phyloP scores from a whole-genome alignment of 1,140 invertebrate genomes.

The Helicorthomorpha holstii region DNA sequence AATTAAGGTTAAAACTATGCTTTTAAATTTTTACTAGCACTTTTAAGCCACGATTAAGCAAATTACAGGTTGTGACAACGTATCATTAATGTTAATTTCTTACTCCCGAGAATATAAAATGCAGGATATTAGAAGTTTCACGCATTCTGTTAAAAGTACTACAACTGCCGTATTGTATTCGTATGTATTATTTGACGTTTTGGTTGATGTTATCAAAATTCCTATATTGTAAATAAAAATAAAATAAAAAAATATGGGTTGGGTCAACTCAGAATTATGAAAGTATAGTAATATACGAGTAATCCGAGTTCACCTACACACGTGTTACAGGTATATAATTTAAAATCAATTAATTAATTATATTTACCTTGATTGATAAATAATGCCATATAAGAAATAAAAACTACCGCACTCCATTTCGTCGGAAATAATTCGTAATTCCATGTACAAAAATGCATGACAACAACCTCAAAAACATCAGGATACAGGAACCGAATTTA shows the following conservation, averaged over 20 bases:
- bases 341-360: not conserved
- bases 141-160: slow-evolving; percentile 68
- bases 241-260: too few relatives aligned
- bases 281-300: too few relatives aligned
- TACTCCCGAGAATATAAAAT: slow-evolving; percentile 40
- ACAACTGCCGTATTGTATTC: slow-evolving; percentile 74
- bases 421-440: slow-evolving; percentile 55
- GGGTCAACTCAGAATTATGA: too few relatives aligned
- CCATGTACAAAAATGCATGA: too few relatives aligned
- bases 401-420: slow-evolving; percentile 54
- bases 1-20: too few relatives aligned
- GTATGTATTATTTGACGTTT: slow-evolving; percentile 58
- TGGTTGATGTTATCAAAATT: slow-evolving; percentile 75
- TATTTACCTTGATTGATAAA: slow-evolving; percentile 61
- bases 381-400: slow-evolving; percentile 60
- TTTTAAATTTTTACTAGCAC: too few relatives aligned
- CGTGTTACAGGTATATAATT: not conserved
- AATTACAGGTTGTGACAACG: too few relatives aligned
- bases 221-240: slow-evolving; percentile 38
- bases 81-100: not conserved
- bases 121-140: slow-evolving; percentile 60
- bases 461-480: too few relatives aligned
- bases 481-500: too few relatives aligned
- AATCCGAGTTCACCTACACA: slow-evolving; percentile 11
- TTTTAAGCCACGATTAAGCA: too few relatives aligned